Conservation (phyloP, 30 jellyfish, hydroid and myxozoan species). For the Pelagia noctiluca region DNA sequence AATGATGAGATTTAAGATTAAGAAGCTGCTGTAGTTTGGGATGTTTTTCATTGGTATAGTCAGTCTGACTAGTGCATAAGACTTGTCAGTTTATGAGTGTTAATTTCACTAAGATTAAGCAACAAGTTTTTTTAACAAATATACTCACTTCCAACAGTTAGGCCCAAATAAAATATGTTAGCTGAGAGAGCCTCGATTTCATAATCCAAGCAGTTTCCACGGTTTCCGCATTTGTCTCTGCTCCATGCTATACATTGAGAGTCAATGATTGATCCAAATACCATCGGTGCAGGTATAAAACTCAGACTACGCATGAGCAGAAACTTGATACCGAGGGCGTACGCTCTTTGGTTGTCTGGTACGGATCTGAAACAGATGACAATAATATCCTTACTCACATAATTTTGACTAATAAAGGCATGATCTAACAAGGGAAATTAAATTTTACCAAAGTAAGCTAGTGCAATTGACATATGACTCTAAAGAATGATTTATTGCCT, state of each 20-base stretch:
- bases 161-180: constrained; percentile 60
- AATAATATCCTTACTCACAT: not conserved
- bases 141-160: constrained; percentile 72
- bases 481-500: too few species aligned
- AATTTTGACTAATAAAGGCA: too few species aligned
- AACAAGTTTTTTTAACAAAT: too few species aligned
- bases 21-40: too few species aligned
- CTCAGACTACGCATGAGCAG: constrained; percentile 90
- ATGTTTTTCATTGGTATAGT: too few species aligned
- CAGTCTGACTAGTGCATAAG: too few species aligned
- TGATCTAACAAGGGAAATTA: too few species aligned
- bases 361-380: constrained; percentile 65
- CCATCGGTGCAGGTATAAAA: constrained; percentile 92
- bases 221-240: constrained; percentile 76
- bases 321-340: constrained; percentile 87
- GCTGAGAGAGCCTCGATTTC: constrained; percentile 67
- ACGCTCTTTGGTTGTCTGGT: constrained; percentile 95
- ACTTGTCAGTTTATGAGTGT: too few species aligned
- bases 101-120: too few species aligned
- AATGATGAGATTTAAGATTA: too few species aligned
- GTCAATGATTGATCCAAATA: constrained; percentile 84
- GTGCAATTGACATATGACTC: too few species aligned
- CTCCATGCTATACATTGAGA: constrained; percentile 83
- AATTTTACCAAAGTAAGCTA: too few species aligned
- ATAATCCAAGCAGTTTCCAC: constrained; percentile 82